Evolutionary conservation across 2,797 vertebrate genomes (phyloP), one percentile per base, ranked within the genome.

Genomic region (Sebastes reedi): DNA sequence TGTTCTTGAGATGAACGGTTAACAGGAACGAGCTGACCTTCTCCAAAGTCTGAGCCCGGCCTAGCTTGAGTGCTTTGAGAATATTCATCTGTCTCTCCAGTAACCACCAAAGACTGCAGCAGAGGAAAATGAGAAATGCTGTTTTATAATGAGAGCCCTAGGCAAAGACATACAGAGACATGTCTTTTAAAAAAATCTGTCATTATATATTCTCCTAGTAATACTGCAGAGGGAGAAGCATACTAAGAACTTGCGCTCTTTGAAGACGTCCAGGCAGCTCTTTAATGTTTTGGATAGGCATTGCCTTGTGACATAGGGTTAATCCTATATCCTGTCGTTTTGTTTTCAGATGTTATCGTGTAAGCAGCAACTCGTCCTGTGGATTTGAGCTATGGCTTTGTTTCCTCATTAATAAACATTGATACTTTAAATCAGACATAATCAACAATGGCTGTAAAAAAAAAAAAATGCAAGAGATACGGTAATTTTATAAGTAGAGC

Each of bases 121-220:
- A 73, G 75, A 93, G 82, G 87, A 92, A 94, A 94, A 94, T 93
- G 91, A 92, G 91, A 91, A 92, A 91, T 89, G 81, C 86, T 93
- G 91, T 92, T 93, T 94, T 92, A 92, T 94, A 93, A 95, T 89
- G 87, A 94, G 83, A 92, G 92, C 94, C 92, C 59, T 70, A 93
- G 93, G 93, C 92, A 92, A 90, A 94, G 83, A 91, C 86, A 90
- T 90, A 88, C 87, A 93, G 82, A 93, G 86, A 79, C 87, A 90
- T 91, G 89, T 91, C 89, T 94, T 93, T 94, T 75, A 85, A 91
- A 92, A 90, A 93, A 93, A 90, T 80, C 88, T 93, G 86, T 92
- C 87, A 90, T 94, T 94, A 94, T 91, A 90, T 94, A 96, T 95
- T 95, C 91, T 91, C 82, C 86, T 55, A 82, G 91, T 93, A 89